phyloP scores from a whole-genome alignment of 2,797 vertebrate genomes.

The Crax fasciolata region DNA sequence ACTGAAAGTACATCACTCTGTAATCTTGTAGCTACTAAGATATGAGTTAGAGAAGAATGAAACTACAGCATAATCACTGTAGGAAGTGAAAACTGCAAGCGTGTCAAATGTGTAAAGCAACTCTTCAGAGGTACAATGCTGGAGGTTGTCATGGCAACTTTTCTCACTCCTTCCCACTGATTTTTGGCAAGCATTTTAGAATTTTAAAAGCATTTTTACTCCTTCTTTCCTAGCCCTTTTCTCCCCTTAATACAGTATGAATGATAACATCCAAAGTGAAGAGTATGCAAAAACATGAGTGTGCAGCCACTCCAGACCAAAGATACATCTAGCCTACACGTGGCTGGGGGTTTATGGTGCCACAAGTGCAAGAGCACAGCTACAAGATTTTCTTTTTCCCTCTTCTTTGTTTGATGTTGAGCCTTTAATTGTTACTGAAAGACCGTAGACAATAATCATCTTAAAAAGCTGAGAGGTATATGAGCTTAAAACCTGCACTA shows the following conservation, averaged over 20 bases:
- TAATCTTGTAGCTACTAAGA: not conserved
- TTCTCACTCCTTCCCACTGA: slow-evolving; percentile 79
- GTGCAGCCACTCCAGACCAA: not conserved
- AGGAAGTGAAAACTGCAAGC: slow-evolving; percentile 63
- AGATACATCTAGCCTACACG: not conserved
- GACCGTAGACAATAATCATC: not conserved
- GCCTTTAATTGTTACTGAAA: not conserved
- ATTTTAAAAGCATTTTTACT: slow-evolving; percentile 46
- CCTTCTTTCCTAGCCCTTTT: slow-evolving; percentile 39
- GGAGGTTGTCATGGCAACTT: slow-evolving; percentile 79
- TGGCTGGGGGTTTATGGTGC: not conserved
- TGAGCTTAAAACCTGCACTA: not conserved
- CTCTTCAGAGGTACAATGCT: slow-evolving; percentile 75
- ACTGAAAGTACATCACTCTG: not conserved
- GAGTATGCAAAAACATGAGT: not conserved
- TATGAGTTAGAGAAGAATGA: not conserved
- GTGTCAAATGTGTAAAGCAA: slow-evolving; percentile 64
- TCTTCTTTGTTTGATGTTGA: not conserved
- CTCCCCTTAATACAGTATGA: slow-evolving; percentile 23
- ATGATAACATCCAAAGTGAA: not conserved
- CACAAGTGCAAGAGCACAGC: not conserved
- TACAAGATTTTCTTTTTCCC: not conserved
- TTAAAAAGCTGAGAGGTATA: not conserved
- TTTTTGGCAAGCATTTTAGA: slow-evolving; percentile 71
- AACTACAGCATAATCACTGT: slow-evolving; percentile 7